Percentiles rank a stretch among this genome's conserved stretches.
Evolutionary conservation across 1,140 invertebrate species (phyloP).

Genomic region (Bicyclus anynana): DNA sequence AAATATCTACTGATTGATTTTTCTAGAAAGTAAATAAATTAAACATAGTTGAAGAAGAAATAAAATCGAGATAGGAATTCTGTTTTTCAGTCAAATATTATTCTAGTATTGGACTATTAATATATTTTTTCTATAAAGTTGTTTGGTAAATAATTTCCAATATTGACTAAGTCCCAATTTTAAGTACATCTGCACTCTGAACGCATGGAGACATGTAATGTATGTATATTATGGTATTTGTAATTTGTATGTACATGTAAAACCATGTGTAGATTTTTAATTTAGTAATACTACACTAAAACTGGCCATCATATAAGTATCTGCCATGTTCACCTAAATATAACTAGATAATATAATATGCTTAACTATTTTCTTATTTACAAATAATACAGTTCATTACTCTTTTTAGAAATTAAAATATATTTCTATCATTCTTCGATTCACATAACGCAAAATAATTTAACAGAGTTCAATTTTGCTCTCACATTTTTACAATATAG

Average conservation of each 20-base stretch:
- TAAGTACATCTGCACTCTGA: constrained; percentile 45
- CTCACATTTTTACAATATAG: constrained; percentile 76
- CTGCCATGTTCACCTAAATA: constrained; percentile 77
- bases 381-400: constrained; percentile 78
- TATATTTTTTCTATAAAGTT: constrained; percentile 2
- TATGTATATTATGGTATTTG: constrained; percentile 30
- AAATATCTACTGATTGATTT: neutral
- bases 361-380: constrained; percentile 77
- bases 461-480: constrained; percentile 78
- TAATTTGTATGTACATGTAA: constrained; percentile 76
- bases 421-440: constrained; percentile 76
- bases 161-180: neutral
- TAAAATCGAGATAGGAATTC: neutral
- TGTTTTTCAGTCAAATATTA: neutral
- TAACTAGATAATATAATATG: constrained; percentile 78
- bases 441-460: constrained; percentile 79
- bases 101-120: neutral
- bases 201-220: constrained; percentile 22
- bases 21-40: neutral
- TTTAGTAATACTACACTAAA: constrained; percentile 79
- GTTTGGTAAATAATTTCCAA: too few species aligned
- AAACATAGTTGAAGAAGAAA: neutral
- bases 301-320: constrained; percentile 79
- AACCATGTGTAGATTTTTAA: constrained; percentile 77
- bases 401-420: constrained; percentile 76